Base-by-base conservation (phyloP, 2,797 vertebrate species). In the Pitangus sulphuratus region DNA sequence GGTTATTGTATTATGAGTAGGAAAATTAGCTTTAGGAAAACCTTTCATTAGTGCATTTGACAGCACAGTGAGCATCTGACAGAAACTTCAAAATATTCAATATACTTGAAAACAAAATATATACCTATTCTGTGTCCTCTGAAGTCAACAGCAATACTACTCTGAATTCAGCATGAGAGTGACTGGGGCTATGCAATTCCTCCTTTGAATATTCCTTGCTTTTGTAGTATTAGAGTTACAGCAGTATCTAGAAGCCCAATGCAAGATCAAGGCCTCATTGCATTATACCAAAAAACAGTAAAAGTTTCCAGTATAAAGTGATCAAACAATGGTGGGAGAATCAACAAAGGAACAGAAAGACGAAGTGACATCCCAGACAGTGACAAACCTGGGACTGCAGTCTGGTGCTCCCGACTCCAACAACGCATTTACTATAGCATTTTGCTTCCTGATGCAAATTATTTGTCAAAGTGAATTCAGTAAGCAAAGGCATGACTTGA, bases 11-110 rank as follows among this genome's bases (percentile, higher is more conserved):
- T 97, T 98, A 98, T 1, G 90, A 97, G 92, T 69, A 96, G 95
- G 93, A 95, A 98, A 98, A 98, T 98, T 98, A 98, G 98, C 97
- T 98, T 98, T 94, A 97, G 96, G 97, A 95, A 97, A 98, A 95
- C 94, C 96, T 98, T 97, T 97, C 97, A 96, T 98, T 96, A 97
- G 93, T 92, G 95, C 80, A 88, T 97, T 96, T 97, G 97, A 97
- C 84, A 97, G 96, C 93, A 96, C 86, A 89, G 82, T 90, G 87
- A 97, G 93, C 87, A 94, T 87, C 86, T 96, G 94, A 94, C 65
- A 96, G 92, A 96, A 97, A 96, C 58, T 90, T 87, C 70, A 84
- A 89, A 94, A 95, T 93, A 95, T 87, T 82, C 61, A 35, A 64
- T 90, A 88, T 76, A 82, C 62, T 80, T 87, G 82, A 92, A 97